Evolutionary conservation across 2,113 vertebrate species (phyloP).

Genomic region (Uropsilus gracilis): DNA sequence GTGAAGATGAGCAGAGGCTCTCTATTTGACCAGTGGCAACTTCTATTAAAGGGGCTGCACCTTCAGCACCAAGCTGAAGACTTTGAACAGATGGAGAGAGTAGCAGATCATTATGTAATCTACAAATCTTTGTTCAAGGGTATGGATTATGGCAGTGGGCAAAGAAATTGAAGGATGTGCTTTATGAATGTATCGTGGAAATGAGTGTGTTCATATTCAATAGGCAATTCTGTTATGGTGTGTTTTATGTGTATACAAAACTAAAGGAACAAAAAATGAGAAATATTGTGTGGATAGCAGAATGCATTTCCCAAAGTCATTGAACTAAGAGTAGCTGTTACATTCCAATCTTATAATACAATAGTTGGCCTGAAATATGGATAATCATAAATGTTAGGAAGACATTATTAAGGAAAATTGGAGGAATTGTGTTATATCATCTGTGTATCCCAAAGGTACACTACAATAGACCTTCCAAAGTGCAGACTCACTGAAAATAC

Average conservation of each 20-base stretch:
- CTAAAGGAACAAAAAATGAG: slow-evolving; percentile 94
- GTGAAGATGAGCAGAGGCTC: slow-evolving; percentile 86
- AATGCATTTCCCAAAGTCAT: slow-evolving; percentile 94
- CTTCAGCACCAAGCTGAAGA: slow-evolving; percentile 90
- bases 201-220: slow-evolving; percentile 90
- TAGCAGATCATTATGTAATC: slow-evolving; percentile 89
- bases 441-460: neutral
- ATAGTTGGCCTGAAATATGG: neutral
- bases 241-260: slow-evolving; percentile 93
- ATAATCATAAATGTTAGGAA: slow-evolving; percentile 28
- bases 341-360: slow-evolving; percentile 89
- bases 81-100: slow-evolving; percentile 92
- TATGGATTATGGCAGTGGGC: slow-evolving; percentile 85
- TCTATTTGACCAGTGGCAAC: slow-evolving; percentile 91
- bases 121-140: slow-evolving; percentile 92
- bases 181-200: slow-evolving; percentile 89
- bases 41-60: slow-evolving; percentile 90
- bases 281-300: slow-evolving; percentile 94
- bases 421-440: neutral
- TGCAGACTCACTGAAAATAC: neutral
- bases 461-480: neutral
- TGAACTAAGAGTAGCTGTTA: slow-evolving; percentile 95
- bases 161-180: slow-evolving; percentile 92
- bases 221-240: slow-evolving; percentile 93
- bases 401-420: slow-evolving; percentile 27